Evolutionary conservation across 2,113 vertebrate species (phyloP).

Genomic region (Dicentrarchus labrax): DNA sequence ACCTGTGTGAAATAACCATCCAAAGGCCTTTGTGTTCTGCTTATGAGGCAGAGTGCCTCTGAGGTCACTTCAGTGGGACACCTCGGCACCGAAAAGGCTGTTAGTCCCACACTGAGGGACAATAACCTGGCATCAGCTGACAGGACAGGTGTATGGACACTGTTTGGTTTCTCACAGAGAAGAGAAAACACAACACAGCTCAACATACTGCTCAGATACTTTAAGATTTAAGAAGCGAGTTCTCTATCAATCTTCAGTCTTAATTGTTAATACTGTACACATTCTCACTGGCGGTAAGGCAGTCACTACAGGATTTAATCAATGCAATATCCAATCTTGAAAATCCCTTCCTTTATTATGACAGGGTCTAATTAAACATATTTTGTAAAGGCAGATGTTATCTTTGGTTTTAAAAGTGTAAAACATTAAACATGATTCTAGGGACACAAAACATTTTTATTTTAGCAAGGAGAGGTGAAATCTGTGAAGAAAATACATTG

Average conservation of each 20-base stretch:
- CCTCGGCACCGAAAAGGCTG: conserved; percentile 40
- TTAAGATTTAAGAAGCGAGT: neutral
- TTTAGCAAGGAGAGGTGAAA: neutral
- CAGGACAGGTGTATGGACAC: conserved; percentile 64
- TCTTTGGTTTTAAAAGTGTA: neutral
- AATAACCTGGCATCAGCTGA: conserved; percentile 70
- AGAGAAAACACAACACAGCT: conserved; percentile 30
- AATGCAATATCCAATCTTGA: conserved; percentile 2
- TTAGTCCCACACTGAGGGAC: conserved; percentile 41
- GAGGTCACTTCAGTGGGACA: conserved; percentile 46
- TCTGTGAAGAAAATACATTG: neutral
- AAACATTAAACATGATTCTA: neutral
- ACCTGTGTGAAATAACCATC: conserved; percentile 1
- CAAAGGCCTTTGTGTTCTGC: conserved; percentile 22
- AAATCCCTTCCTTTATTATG: conserved; percentile 47
- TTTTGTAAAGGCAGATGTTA: neutral
- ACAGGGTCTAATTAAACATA: conserved; percentile 3
- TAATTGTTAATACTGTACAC: neutral
- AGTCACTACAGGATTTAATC: neutral
- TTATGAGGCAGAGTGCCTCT: conserved; percentile 12
- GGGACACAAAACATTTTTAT: neutral
- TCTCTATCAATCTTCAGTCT: neutral
- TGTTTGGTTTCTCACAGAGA: conserved; percentile 7
- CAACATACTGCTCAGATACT: conserved; percentile 9
- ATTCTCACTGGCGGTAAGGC: neutral